Evolutionary conservation across 2,888 invertebrate species (phyloP).

Genomic region (Rhingia campestris): DNA sequence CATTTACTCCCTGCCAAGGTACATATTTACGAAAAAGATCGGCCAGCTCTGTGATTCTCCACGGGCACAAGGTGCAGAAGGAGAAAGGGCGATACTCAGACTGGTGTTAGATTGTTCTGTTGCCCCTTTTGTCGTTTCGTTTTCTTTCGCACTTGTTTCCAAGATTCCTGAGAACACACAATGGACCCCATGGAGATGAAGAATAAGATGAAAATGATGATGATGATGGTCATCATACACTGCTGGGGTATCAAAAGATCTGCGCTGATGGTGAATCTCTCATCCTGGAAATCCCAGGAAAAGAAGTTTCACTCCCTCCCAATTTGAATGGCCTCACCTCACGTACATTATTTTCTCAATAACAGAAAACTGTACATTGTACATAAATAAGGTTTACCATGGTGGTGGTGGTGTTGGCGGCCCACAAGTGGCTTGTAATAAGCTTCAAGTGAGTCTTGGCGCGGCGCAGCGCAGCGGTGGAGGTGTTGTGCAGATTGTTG

Average conservation of each 20-base stretch:
- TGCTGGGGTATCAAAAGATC: constrained; percentile 68
- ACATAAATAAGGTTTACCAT: constrained; percentile 61
- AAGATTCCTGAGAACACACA: constrained; percentile 68
- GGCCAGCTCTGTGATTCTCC: constrained; percentile 55
- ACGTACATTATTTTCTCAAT: constrained; percentile 70
- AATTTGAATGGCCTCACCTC: constrained; percentile 74
- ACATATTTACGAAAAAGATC: constrained; percentile 68
- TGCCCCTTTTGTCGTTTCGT: constrained; percentile 31
- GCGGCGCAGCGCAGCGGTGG: constrained; percentile 47
- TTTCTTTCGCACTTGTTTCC: constrained; percentile 66
- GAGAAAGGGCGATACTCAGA: constrained; percentile 13
- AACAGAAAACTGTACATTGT: constrained; percentile 70
- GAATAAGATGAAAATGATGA: constrained; percentile 72
- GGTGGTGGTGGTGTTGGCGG: constrained; percentile 32
- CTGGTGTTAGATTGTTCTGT: constrained; percentile 50
- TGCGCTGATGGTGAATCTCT: constrained; percentile 70
- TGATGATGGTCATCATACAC: constrained; percentile 73
- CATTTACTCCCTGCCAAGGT: constrained; percentile 72
- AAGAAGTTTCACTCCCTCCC: constrained; percentile 65
- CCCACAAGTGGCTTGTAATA: constrained; percentile 72
- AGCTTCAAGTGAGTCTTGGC: constrained; percentile 65
- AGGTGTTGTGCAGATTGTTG: constrained; percentile 73
- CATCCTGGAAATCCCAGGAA: constrained; percentile 69
- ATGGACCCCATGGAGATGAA: constrained; percentile 54
- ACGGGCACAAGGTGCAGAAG: constrained; percentile 50